Evolutionary conservation across 2,888 invertebrate species (phyloP), one percentile per base, ranked within the genome.

Genomic region (Caenorhabditis uteleia): DNA sequence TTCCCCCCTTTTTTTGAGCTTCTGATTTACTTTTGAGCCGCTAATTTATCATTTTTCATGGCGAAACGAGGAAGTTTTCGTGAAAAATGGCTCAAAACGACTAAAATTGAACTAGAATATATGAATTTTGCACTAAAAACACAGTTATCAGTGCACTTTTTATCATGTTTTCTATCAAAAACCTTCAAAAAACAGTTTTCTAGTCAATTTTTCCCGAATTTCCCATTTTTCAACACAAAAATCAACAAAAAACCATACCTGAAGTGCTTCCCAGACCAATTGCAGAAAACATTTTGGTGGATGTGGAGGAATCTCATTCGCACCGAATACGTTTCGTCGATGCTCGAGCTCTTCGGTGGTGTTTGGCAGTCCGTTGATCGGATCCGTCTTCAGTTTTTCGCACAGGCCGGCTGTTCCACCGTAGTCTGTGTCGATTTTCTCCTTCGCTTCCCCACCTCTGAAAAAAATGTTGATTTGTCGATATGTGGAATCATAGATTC

Each of bases 321-420:
- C 75, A 42, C 81, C 81, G 56, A 75, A 81, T 7, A 70, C 75
- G 31, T 70, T 62, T 53, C 77, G 66, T 46, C 81, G 56, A 47
- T 64, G 58, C 36, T 74, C 60, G 40, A 78, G 51, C 43, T 78
- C 77, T 27, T 48, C 49, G 21, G 55, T 55, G 25, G 36, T 57
- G 47, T 57, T 65, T 8, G 61, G 56, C 23, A 71, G 29, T 33
- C 93, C 93, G 89, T 91, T 91, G 86, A 90, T 93, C 83, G 94
- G 91, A 84, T 95, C 95, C 85, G 95, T 95, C 87, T 93, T 92
- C 82, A 98, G 88, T 87, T 92, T 93, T 69, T 92, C 92, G 89
- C 95, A 95, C 85, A 98, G 86, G 86, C 95, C 95, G 86, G 91
- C 90, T 80, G 92, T 60, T 33, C 76, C 77, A 6, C 70, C 72